These are phyloP conservation scores for Stomorhina lunata DNA, from an alignment of 2,888 invertebrate genomes.

Conservation along the genomic window DNA sequence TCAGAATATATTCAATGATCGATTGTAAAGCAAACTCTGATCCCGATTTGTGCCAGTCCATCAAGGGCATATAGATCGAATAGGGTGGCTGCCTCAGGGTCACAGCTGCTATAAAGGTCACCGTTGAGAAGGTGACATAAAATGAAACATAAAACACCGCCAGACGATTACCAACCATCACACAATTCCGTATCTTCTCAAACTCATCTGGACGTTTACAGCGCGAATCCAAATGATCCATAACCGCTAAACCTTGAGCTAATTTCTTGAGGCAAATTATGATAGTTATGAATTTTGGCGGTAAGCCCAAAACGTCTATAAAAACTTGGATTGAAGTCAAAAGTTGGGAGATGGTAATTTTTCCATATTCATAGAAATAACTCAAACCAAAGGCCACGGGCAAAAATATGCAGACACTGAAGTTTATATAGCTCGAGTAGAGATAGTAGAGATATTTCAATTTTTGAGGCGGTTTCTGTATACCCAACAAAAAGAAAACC, in stretches of 20 bases:
- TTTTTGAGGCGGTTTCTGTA: slow-evolving; percentile 14
- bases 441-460: slow-evolving; percentile 38
- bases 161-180: slow-evolving; percentile 64
- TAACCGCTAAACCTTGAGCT: slow-evolving; percentile 47
- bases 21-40: slow-evolving; percentile 60
- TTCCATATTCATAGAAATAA: slow-evolving; percentile 23
- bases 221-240: slow-evolving; percentile 66
- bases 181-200: slow-evolving; percentile 46
- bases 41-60: slow-evolving; percentile 63
- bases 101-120: slow-evolving; percentile 47
- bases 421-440: slow-evolving; percentile 45
- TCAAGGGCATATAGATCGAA: slow-evolving; percentile 54
- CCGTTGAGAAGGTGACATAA: slow-evolving; percentile 54
- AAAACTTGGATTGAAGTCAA: slow-evolving; percentile 70
- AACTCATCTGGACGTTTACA: slow-evolving; percentile 62
- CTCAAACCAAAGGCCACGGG: slow-evolving; percentile 63
- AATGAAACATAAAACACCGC: slow-evolving; percentile 64
- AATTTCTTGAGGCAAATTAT: too few species aligned
- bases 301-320: slow-evolving; percentile 67
- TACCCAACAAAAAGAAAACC: slow-evolving; percentile 43
- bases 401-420: slow-evolving; percentile 27
- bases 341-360: slow-evolving; percentile 66
- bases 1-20: slow-evolving; percentile 61
- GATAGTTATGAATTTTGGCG: slow-evolving; percentile 65
- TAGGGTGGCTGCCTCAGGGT: slow-evolving; percentile 62